These are phyloP conservation scores for Candoia aspera DNA, from an alignment of 2,113 vertebrate genomes.

Conservation along the genomic window DNA sequence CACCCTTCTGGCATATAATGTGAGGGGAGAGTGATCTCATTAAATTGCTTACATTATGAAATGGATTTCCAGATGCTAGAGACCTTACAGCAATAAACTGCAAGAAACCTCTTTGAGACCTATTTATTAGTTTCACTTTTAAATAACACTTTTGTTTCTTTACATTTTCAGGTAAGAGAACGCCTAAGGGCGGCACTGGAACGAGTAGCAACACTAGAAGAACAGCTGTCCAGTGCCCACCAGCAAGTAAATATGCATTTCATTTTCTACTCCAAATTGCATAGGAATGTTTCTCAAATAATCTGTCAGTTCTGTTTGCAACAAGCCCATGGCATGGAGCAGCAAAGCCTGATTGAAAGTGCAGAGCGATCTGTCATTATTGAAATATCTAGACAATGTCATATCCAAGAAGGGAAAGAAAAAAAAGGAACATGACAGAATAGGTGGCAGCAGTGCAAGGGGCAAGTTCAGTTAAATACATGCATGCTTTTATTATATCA, in stretches of 20 bases:
- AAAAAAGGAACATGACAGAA: background rate
- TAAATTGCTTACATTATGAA: background rate
- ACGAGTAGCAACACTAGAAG: constrained; percentile 89
- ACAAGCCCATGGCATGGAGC: background rate
- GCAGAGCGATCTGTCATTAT: background rate
- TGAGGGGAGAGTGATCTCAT: background rate
- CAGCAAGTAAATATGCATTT: constrained; percentile 80
- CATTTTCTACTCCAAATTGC: background rate
- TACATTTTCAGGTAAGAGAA: constrained; percentile 85
- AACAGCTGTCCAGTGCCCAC: constrained; percentile 84
- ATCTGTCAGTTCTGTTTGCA: background rate
- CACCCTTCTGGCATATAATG: background rate
- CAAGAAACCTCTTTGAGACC: background rate
- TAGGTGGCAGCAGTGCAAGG: background rate
- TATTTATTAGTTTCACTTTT: background rate
- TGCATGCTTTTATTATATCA: background rate
- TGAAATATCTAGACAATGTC: background rate
- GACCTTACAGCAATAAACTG: background rate
- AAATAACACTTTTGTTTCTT: constrained; percentile 11
- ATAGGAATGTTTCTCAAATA: accelerated
- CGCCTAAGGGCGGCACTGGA: constrained; percentile 90
- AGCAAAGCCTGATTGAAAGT: background rate
- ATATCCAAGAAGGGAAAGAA: background rate
- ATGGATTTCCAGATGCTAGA: background rate
- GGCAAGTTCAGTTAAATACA: background rate